These are phyloP conservation scores for Agrilus planipennis DNA, from an alignment of 1,140 invertebrate species.

Conservation along the genomic window DNA sequence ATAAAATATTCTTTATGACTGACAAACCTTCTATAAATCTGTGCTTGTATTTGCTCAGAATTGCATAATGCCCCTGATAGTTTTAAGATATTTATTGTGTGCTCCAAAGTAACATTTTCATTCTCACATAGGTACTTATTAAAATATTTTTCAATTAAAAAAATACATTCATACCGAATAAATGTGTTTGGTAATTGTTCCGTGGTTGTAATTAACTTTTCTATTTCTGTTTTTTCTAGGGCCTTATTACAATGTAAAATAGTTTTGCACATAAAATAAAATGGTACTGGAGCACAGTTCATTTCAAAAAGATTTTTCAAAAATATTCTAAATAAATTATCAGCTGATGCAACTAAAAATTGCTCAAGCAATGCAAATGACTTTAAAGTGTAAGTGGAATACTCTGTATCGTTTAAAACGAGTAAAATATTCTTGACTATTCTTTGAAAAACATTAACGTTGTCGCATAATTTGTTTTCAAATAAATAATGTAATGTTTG, in stretches of 20 bases:
- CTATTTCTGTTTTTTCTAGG: too few species aligned
- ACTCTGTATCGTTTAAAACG: constrained; percentile 18
- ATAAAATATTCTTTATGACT: too few species aligned
- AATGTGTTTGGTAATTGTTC: constrained; percentile 12
- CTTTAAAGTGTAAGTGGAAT: constrained; percentile 5
- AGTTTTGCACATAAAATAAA: constrained; percentile 11
- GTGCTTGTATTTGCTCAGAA: too few species aligned
- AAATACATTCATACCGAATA: constrained; percentile 11
- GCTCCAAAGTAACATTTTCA: too few species aligned
- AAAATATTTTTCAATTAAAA: background rate
- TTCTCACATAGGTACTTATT: too few species aligned
- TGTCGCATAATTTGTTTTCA: constrained; percentile 8
- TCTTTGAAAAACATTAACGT: constrained; percentile 8
- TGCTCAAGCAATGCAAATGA: constrained; percentile 11
- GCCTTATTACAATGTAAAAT: constrained; percentile 2
- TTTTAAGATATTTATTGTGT: too few species aligned
- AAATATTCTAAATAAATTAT: constrained; percentile 8
- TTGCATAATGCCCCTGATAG: too few species aligned
- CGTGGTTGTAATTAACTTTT: constrained; percentile 7
- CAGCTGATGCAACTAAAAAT: constrained; percentile 8
- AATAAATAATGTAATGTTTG: constrained; percentile 13
- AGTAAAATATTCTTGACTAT: constrained; percentile 9
- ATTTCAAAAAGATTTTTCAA: constrained; percentile 13
- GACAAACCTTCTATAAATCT: too few species aligned
- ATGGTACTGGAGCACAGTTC: constrained; percentile 12